These are phyloP conservation scores for Caenorhabditis sp. DNA, from an alignment of 2,888 invertebrate species.

Conservation along the genomic window DNA sequence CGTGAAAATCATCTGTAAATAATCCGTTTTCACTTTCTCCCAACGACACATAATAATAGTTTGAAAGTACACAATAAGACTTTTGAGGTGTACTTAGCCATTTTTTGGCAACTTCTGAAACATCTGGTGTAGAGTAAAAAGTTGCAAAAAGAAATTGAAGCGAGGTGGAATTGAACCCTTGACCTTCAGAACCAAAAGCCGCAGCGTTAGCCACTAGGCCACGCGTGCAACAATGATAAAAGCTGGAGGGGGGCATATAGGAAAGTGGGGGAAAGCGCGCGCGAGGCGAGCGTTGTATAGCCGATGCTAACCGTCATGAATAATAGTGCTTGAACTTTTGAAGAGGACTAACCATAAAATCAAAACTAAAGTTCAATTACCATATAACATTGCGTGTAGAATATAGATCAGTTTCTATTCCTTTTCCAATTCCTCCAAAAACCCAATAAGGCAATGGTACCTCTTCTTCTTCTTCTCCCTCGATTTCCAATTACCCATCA, in stretches of 20 bases:
- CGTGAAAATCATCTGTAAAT: conserved; percentile 38
- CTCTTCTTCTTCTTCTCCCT: not conserved
- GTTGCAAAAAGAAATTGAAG: not conserved
- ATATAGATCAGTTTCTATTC: too few relatives aligned
- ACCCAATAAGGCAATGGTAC: not conserved
- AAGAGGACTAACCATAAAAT: not conserved
- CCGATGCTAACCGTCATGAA: too few relatives aligned
- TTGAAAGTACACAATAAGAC: conserved; percentile 11
- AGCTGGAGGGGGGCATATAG: not conserved
- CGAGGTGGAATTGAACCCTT: not conserved
- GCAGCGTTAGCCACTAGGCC: not conserved
- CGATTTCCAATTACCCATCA: conserved; percentile 9
- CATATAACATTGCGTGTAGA: too few relatives aligned
- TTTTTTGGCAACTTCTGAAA: not conserved
- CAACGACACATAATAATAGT: not conserved
- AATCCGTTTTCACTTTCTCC: conserved; percentile 25
- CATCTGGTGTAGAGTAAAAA: not conserved
- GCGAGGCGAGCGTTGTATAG: too few relatives aligned
- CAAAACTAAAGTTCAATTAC: not conserved
- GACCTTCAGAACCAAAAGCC: not conserved
- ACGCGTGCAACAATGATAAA: not conserved
- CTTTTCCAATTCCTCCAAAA: not conserved
- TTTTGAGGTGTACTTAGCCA: not conserved
- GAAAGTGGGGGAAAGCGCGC: not conserved
- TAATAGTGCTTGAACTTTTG: not conserved